A percentile compares a stretch with the other conserved stretches of the same genome.
These are phyloP conservation scores for Solea senegalensis DNA, from an alignment of 2,113 vertebrate species.

Conservation along the genomic window DNA sequence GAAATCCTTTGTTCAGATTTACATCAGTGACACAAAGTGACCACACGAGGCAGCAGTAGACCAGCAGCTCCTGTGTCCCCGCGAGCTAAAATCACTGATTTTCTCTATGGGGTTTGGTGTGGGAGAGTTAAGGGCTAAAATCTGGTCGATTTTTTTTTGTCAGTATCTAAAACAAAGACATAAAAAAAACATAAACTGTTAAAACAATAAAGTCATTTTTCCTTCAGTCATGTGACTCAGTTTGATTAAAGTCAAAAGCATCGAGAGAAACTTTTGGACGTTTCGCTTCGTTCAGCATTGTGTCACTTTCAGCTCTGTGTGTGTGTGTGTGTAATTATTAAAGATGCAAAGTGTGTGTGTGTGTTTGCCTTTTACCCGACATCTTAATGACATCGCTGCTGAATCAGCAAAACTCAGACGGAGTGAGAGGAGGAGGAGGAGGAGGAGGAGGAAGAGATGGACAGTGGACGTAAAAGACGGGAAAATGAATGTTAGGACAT, in stretches of 20 bases:
- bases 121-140: too few species aligned
- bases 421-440: conserved; percentile 20
- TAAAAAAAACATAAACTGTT: too few species aligned
- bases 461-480: neutral
- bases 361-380: conserved; percentile 47
- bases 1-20: too few species aligned
- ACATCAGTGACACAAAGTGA: too few species aligned
- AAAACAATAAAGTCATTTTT: too few species aligned
- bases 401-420: conserved; percentile 72
- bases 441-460: conserved; percentile 3
- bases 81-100: too few species aligned
- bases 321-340: conserved; percentile 46
- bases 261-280: conserved; percentile 34
- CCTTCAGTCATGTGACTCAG: too few species aligned
- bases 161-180: too few species aligned
- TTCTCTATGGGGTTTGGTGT: too few species aligned
- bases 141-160: too few species aligned
- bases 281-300: conserved; percentile 63
- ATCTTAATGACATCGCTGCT: conserved; percentile 70
- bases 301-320: conserved; percentile 59
- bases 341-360: conserved; percentile 58
- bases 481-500: neutral
- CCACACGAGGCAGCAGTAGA: too few species aligned
- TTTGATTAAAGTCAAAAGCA: conserved; percentile 38
- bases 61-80: too few species aligned